Conservation (phyloP, 2,113 vertebrate species). For the Poecilia latipinna region DNA sequence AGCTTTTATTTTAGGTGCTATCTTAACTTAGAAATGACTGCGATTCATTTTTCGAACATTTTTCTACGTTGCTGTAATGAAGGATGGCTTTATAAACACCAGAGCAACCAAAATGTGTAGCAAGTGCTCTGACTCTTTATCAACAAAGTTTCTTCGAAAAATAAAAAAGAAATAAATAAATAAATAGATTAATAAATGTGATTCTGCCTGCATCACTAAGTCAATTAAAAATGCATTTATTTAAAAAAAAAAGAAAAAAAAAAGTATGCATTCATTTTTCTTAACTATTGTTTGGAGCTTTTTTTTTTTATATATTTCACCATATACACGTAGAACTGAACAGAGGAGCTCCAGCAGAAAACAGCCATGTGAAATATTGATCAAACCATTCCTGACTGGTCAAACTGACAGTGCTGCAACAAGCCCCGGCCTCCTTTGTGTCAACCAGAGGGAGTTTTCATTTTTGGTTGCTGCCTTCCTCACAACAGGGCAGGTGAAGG, state of each 20-base stretch:
- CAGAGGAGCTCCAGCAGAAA: constrained; percentile 28
- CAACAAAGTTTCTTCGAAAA: not conserved
- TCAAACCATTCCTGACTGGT: constrained; percentile 44
- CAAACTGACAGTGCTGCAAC: constrained; percentile 44
- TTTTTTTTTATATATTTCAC: not conserved
- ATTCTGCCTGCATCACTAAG: not conserved
- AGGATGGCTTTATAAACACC: not conserved
- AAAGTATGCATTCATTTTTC: not conserved
- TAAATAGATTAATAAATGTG: not conserved
- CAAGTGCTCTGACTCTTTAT: not conserved
- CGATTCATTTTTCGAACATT: not conserved
- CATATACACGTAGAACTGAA: constrained; percentile 3
- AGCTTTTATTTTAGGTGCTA: not conserved
- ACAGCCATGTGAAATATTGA: constrained; percentile 58
- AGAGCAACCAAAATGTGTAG: not conserved
- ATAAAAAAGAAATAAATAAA: not conserved
- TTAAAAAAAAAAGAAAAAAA: no score
- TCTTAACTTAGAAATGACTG: not conserved
- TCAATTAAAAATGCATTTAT: not conserved
- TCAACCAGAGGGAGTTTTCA: constrained; percentile 24
- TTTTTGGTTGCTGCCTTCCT: constrained; percentile 31
- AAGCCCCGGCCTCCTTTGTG: constrained; percentile 17
- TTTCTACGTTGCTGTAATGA: not conserved
- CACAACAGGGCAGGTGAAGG: constrained; percentile 30
- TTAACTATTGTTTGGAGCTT: not conserved